Conservation (phyloP, 2,888 invertebrate genomes). For the Spialia ferax region DNA sequence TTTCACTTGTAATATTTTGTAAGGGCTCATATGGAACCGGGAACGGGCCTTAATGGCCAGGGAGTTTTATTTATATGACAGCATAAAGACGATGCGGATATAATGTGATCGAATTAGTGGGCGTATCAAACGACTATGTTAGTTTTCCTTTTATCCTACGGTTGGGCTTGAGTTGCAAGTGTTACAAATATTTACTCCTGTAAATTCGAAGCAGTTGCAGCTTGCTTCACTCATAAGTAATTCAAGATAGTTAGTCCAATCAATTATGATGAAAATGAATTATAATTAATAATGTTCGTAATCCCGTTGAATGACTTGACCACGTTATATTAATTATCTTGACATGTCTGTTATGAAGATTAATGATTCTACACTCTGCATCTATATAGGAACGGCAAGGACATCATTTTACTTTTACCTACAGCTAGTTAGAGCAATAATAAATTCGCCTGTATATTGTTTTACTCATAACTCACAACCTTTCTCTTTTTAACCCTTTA, state of each 20-base stretch:
- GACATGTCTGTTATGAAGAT: conserved; percentile 12
- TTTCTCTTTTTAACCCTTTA: too few relatives aligned
- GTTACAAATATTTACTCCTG: too few relatives aligned
- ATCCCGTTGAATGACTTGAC: not conserved
- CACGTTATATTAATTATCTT: conserved; percentile 7
- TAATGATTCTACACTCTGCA: not conserved
- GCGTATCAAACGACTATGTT: conserved; percentile 57
- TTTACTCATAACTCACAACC: too few relatives aligned
- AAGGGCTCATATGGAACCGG: conserved; percentile 57
- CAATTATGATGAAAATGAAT: conserved; percentile 21
- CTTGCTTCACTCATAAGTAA: too few relatives aligned
- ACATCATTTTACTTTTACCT: not conserved
- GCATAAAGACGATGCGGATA: conserved; percentile 67
- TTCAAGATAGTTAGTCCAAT: not conserved
- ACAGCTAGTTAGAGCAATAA: not conserved
- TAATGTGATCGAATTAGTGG: conserved; percentile 72
- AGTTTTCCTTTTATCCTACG: conserved; percentile 19
- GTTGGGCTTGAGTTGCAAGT: not conserved
- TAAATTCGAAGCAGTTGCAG: too few relatives aligned
- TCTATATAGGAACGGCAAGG: not conserved
- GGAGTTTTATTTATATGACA: conserved; percentile 78
- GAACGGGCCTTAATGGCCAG: conserved; percentile 63
- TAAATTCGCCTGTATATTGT: not conserved
- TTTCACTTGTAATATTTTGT: conserved; percentile 66
- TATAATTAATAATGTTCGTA: conserved; percentile 18